Evolutionary conservation across 2,888 invertebrate genomes (phyloP).

Genomic region (Fragum whitleyi): DNA sequence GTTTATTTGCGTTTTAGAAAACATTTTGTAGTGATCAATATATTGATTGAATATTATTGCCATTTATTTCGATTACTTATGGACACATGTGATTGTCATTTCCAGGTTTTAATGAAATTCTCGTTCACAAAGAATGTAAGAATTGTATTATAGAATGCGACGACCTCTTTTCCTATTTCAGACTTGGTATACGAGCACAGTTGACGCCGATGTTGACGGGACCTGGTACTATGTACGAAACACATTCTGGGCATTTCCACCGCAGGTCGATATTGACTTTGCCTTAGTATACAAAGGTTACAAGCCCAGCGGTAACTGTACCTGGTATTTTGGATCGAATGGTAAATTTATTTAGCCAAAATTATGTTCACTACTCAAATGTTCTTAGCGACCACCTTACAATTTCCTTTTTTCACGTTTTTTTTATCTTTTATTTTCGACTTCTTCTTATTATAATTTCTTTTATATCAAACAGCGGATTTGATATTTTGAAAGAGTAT

Average conservation of each 20-base stretch:
- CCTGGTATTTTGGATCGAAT: not conserved
- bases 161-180: not conserved
- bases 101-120: no score
- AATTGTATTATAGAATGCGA: no score
- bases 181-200: not conserved
- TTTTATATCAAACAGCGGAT: no score
- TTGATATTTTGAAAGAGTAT: no score
- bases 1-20: no score
- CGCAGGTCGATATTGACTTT: not conserved
- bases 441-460: no score
- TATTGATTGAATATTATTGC: no score
- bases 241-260: not conserved
- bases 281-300: not conserved
- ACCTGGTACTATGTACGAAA: slow-evolving; percentile 6
- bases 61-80: no score
- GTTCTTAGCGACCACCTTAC: not conserved
- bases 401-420: not conserved
- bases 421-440: not conserved
- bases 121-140: no score
- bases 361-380: not conserved
- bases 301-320: slow-evolving; percentile 7
- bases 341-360: not conserved
- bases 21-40: no score
- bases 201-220: not conserved
- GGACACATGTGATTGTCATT: no score